Conservation (phyloP, 2,113 vertebrate species). For the Xerus inauris region DNA sequence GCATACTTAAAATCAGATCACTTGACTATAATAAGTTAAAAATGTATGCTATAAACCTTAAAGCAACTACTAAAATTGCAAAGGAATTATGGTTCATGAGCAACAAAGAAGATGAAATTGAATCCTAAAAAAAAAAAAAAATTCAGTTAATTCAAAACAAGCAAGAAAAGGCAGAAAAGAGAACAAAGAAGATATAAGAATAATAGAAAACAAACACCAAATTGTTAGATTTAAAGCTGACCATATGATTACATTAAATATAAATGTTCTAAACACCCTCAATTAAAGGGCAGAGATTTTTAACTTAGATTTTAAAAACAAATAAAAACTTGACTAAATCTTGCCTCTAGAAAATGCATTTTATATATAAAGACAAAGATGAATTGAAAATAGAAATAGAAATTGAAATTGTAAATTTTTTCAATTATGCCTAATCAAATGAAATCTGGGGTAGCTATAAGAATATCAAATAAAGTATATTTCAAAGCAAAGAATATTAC, state of each 20-base stretch:
- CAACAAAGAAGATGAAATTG: conserved; percentile 29
- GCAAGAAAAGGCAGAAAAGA: neutral
- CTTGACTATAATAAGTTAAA: neutral
- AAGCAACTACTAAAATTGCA: conserved; percentile 1
- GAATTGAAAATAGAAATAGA: neutral
- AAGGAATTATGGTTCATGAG: neutral
- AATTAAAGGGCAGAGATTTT: conserved; percentile 58
- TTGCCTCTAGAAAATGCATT: neutral
- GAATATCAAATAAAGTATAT: neutral
- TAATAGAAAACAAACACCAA: conserved; percentile 14
- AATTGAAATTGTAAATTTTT: neutral
- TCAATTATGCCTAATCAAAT: neutral
- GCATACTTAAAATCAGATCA: too few species aligned
- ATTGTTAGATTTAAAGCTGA: neutral
- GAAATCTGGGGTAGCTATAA: neutral
- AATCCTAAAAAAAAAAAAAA: conserved; percentile 20
- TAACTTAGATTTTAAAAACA: neutral
- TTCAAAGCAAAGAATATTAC: conserved; percentile 38
- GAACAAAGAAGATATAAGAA: neutral
- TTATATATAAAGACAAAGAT: conserved; percentile 45
- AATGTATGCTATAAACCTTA: neutral
- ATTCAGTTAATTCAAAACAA: neutral
- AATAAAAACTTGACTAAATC: neutral
- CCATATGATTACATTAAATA: conserved; percentile 44
- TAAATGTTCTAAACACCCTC: conserved; percentile 43